Conservation (phyloP, 2,888 invertebrate species). For the Drosophila putrida region DNA sequence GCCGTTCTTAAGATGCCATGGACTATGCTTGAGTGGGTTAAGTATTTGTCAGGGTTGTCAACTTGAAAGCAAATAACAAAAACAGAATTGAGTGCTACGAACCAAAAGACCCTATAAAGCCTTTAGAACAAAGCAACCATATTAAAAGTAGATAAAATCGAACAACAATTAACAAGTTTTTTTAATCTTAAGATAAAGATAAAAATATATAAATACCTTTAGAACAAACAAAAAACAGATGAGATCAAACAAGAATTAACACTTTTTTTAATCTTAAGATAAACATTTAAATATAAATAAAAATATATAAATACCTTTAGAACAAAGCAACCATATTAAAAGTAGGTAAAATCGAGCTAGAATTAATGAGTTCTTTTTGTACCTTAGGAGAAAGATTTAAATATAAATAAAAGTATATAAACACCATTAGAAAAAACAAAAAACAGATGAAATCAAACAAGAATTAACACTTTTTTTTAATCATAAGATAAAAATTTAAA, state of each 20-base stretch:
- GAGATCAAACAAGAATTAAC: too few relatives aligned
- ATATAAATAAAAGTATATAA: too few relatives aligned
- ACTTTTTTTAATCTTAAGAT: too few relatives aligned
- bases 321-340: neutral
- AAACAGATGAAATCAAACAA: too few relatives aligned
- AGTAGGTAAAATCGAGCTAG: neutral
- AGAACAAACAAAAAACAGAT: too few relatives aligned
- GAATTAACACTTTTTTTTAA: too few relatives aligned
- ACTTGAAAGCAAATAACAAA: conserved; percentile 27
- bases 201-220: too few relatives aligned
- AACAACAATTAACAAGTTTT: neutral
- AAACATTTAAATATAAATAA: too few relatives aligned
- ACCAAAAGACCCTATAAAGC: neutral
- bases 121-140: neutral
- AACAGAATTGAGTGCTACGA: neutral
- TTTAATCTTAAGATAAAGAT: neutral
- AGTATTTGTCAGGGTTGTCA: conserved; percentile 67
- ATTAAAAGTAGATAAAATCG: neutral
- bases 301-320: too few relatives aligned
- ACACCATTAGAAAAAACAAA: too few relatives aligned
- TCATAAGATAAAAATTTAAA: too few relatives aligned
- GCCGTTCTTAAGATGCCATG: conserved; percentile 40
- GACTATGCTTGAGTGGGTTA: conserved; percentile 64
- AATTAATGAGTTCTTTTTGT: neutral
- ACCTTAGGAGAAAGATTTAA: neutral